Evolutionary conservation across 2,113 vertebrate species (phyloP), one percentile per base, ranked within the genome.

Genomic region (Heloderma charlesbogerti): DNA sequence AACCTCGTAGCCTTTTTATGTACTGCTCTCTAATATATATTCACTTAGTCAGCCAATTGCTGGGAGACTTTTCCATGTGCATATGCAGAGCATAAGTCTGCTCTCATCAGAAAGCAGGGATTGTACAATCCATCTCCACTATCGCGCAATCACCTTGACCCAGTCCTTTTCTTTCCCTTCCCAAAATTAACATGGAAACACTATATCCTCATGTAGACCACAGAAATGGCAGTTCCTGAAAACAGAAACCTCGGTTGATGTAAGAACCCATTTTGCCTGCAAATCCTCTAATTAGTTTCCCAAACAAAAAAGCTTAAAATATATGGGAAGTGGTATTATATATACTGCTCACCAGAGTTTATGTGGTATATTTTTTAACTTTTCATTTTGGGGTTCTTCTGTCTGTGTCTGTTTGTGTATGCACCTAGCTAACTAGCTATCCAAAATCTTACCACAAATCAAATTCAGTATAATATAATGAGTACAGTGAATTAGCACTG

Each of bases 41-140:
- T 95, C 96, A 95, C 96, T 93, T 94, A 96, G 94, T 93, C 88
- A 96, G 97, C 96, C 95, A 96, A 94, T 92, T 94, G 94, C 94
- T 92, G 87, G 31, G 93, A 95, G 96, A 93, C 94, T 92, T 96
- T 91, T 90, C 93, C 90, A 66, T 81, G 92, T 96, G 91, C 92
- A 77, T 87, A 89, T 93, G 94, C 74, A 95, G 93, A 87, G 90
- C 79, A 63, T 86, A 93, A 94, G 93, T 93, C 94, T 88, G 80
- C 88, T 92, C 87, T 92, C 91, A 93, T 92, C 94, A 91, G 0
- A n/a, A 94, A 93, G 84, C 48, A 1, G 74, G 94, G 89, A 78
- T 93, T 93, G 37, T 90, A 90, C 88, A 94, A 95, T 87, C 45
- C 93, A 72, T 90, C 27, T 88, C 92, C 69, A 67, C 93, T 71